Percentiles rank a stretch among this genome's conserved stretches.
Evolutionary conservation across 2,888 invertebrate genomes (phyloP).

Genomic region (Peribatodes rhomboidaria): DNA sequence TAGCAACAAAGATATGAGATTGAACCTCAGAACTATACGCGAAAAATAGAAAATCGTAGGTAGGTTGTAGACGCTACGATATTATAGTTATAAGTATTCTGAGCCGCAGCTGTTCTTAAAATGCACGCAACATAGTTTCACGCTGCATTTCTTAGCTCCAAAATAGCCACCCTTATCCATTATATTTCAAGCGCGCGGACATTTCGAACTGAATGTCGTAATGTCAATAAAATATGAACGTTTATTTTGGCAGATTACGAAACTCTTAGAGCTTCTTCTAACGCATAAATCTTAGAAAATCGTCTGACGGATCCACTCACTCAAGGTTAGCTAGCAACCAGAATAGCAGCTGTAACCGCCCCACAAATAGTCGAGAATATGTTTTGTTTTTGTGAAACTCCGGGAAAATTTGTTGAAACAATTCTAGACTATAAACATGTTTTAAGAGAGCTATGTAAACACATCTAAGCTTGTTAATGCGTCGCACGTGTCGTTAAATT

Average conservation of each 20-base stretch:
- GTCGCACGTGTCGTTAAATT: slow-evolving; percentile 11
- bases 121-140: slow-evolving; percentile 37
- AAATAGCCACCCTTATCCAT: slow-evolving; percentile 76
- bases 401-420: slow-evolving; percentile 37
- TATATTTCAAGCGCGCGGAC: slow-evolving; percentile 75
- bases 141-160: slow-evolving; percentile 61
- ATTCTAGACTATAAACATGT: slow-evolving; percentile 36
- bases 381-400: slow-evolving; percentile 63
- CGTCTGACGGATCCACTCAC: slow-evolving; percentile 68
- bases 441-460: slow-evolving; percentile 35
- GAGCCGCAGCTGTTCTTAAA: slow-evolving; percentile 16
- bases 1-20: too few relatives aligned
- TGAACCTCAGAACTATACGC: too few relatives aligned
- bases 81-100: not conserved
- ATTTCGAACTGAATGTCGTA: slow-evolving; percentile 79
- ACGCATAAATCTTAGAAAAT: slow-evolving; percentile 78
- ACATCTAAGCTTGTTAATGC: slow-evolving; percentile 7
- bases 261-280: slow-evolving; percentile 71
- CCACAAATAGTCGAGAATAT: slow-evolving; percentile 67
- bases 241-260: slow-evolving; percentile 84
- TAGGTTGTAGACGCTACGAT: not conserved
- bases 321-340: slow-evolving; percentile 76
- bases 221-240: slow-evolving; percentile 83
- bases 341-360: slow-evolving; percentile 69
- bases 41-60: too few relatives aligned